Evolutionary conservation across 2,113 vertebrate genomes (phyloP).

Genomic region (Corythornis cristatus): DNA sequence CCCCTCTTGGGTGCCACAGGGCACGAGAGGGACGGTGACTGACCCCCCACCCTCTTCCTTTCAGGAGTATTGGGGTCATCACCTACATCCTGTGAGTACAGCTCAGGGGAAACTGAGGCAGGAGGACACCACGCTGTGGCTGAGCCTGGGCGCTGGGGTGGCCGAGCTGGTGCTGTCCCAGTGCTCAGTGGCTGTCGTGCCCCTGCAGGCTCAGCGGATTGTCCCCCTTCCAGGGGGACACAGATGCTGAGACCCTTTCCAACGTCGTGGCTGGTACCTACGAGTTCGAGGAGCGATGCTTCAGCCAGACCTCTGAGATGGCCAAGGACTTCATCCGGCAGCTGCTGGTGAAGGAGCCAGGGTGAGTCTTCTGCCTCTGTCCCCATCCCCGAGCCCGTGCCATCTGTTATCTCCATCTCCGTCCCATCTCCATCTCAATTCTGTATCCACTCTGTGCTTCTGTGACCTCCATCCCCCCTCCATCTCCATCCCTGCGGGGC

Average conservation of each 20-base stretch:
- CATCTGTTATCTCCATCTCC: neutral
- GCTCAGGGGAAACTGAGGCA: neutral
- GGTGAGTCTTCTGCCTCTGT: conserved; percentile 40
- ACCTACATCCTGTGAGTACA: conserved; percentile 82
- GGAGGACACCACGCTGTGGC: accelerated
- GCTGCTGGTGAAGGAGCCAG: conserved; percentile 77
- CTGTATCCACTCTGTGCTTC: no score
- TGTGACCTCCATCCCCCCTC: neutral
- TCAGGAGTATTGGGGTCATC: conserved; percentile 85
- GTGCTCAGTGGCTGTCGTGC: neutral
- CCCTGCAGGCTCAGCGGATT: conserved; percentile 83
- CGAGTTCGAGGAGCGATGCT: conserved; percentile 74
- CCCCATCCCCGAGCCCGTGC: neutral
- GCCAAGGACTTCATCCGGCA: conserved; percentile 84
- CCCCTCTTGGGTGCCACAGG: neutral
- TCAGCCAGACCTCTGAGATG: conserved; percentile 74
- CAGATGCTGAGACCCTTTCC: conserved; percentile 76
- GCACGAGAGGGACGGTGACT: neutral
- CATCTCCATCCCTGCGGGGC: neutral
- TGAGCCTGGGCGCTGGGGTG: neutral
- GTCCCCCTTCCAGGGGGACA: conserved; percentile 85
- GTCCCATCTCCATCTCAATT: neutral
- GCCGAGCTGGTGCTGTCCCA: accelerated
- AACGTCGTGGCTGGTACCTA: conserved; percentile 76
- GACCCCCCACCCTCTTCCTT: neutral